Evolutionary conservation across 2,797 vertebrate genomes (phyloP).

Genomic region (Microctenopoma stevenorrisi): DNA sequence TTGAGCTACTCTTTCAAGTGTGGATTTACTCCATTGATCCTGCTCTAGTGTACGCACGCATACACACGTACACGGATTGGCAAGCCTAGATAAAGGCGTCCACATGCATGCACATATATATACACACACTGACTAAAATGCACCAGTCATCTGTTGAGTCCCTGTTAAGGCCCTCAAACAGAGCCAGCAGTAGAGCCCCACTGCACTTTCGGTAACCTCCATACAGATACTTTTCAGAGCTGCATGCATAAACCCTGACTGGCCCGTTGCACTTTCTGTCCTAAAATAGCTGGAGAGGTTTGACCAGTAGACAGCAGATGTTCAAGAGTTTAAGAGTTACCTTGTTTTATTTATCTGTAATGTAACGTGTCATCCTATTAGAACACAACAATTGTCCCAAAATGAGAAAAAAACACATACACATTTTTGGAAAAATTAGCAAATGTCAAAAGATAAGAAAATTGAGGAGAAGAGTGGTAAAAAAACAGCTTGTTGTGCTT

Average conservation of each 20-base stretch:
- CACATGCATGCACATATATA: slow-evolving; percentile 15
- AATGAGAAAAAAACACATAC: too few relatives aligned
- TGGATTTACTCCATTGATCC: slow-evolving; percentile 81
- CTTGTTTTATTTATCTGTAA: too few relatives aligned
- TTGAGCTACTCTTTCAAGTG: slow-evolving; percentile 84
- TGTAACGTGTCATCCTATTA: too few relatives aligned
- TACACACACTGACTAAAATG: slow-evolving; percentile 39
- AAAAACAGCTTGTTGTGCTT: too few relatives aligned
- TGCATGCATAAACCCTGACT: slow-evolving; percentile 43
- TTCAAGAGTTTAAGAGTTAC: too few relatives aligned
- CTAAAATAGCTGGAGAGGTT: slow-evolving; percentile 27
- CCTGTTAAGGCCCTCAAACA: slow-evolving; percentile 70
- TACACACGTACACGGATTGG: slow-evolving; percentile 6
- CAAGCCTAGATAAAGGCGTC: slow-evolving; percentile 37
- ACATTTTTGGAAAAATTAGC: too few relatives aligned
- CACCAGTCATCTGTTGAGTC: slow-evolving; percentile 59
- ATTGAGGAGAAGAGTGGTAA: too few relatives aligned
- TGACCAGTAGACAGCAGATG: slow-evolving; percentile 16
- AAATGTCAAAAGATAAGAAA: too few relatives aligned
- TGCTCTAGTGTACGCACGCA: slow-evolving; percentile 14
- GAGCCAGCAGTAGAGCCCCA: slow-evolving; percentile 59
- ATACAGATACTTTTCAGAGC: slow-evolving; percentile 36
- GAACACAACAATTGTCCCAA: too few relatives aligned
- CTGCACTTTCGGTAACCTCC: slow-evolving; percentile 76
- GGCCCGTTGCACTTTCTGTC: slow-evolving; percentile 32